Conservation (phyloP, 2,888 invertebrate genomes). For the Cristatella mucedo region DNA sequence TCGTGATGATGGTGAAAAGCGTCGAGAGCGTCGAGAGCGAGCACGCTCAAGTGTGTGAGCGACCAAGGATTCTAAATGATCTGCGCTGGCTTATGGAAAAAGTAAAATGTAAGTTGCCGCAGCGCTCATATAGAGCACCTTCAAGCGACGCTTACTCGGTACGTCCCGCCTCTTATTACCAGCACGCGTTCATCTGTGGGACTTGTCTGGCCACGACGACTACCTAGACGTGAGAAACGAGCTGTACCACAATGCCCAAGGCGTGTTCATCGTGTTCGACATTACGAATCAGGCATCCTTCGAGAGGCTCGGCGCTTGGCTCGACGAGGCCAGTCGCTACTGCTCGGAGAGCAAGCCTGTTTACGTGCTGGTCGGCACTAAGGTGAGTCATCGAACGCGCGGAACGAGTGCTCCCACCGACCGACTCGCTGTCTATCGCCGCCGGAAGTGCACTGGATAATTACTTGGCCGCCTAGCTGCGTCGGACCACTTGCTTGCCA, state of each 20-base stretch:
- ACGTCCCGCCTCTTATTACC: conserved; percentile 13
- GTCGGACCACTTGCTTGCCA: too few species aligned
- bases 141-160: too few species aligned
- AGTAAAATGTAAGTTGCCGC: too few species aligned
- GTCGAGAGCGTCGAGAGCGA: too few species aligned
- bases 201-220: conserved; percentile 30
- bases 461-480: too few species aligned
- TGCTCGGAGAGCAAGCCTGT: conserved; percentile 18
- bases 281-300: conserved; percentile 28
- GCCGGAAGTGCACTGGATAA: too few species aligned
- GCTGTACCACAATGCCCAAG: conserved; percentile 28
- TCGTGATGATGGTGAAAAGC: too few species aligned
- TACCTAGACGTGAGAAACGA: conserved; percentile 34
- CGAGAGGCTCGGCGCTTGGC: conserved; percentile 27
- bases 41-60: too few species aligned
- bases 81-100: too few species aligned
- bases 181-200: conserved; percentile 36
- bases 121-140: too few species aligned
- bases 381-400: conserved; percentile 15
- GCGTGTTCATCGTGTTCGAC: conserved; percentile 30
- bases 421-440: too few species aligned
- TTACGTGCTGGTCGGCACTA: conserved; percentile 24
- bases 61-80: too few species aligned
- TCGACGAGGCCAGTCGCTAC: conserved; percentile 25
- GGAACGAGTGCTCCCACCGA: neutral